These are phyloP conservation scores for Drosophila chauvacae DNA, from an alignment of 1,140 invertebrate genomes.

Conservation along the genomic window DNA sequence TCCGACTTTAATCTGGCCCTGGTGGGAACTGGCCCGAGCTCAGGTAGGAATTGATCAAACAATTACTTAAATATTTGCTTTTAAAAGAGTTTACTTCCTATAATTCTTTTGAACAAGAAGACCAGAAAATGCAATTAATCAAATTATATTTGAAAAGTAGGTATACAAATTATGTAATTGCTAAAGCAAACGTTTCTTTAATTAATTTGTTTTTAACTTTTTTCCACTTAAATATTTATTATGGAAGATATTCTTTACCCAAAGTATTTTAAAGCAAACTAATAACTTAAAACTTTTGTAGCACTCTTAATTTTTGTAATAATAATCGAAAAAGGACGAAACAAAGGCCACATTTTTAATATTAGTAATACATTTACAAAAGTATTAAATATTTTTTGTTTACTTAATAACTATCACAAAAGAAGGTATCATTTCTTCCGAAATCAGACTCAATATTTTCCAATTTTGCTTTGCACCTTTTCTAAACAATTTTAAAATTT, in stretches of 20 bases:
- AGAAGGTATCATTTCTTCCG: neutral
- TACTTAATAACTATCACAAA: neutral
- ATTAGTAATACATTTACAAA: too few relatives aligned
- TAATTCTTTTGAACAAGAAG: neutral
- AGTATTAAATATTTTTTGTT: neutral
- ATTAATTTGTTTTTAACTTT: neutral
- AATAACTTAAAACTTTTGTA: neutral
- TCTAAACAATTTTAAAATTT: neutral
- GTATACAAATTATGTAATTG: neutral
- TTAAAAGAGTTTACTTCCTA: neutral
- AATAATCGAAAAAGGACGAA: neutral
- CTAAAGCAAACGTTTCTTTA: neutral
- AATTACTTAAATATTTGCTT: neutral
- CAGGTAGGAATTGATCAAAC: conserved; percentile 24
- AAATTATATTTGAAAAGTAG: conserved; percentile 9
- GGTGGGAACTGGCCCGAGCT: conserved; percentile 82
- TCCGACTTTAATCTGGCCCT: conserved; percentile 94
- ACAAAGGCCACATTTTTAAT: neutral
- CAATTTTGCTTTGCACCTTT: neutral
- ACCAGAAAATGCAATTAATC: conserved; percentile 1
- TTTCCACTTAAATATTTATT: too few relatives aligned
- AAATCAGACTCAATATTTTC: neutral
- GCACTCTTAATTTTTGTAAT: neutral
- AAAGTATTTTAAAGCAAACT: neutral
- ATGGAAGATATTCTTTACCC: neutral